Evolutionary conservation across 2,888 invertebrate species (phyloP).

Genomic region (Exocentrus adspersus): DNA sequence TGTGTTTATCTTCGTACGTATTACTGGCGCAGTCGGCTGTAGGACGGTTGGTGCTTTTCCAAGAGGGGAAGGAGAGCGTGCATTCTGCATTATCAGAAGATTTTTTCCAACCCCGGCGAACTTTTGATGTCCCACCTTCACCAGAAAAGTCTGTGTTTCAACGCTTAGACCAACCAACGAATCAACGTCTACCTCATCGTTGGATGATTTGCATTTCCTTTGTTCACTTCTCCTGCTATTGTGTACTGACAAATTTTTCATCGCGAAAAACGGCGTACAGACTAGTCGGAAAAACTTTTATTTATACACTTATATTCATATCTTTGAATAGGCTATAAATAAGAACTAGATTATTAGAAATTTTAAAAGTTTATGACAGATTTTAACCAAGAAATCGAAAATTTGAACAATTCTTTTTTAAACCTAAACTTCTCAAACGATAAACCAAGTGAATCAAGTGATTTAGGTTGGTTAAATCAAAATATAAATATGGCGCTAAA

Average conservation of each 20-base stretch:
- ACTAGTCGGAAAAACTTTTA: background rate
- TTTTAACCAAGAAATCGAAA: background rate
- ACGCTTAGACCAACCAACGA: conserved; percentile 16
- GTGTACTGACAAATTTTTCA: conserved; percentile 2
- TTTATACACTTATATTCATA: background rate
- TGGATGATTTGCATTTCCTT: conserved; percentile 8
- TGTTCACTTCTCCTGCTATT: conserved; percentile 5
- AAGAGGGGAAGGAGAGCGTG: conserved; percentile 8
- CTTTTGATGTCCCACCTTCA: conserved; percentile 8
- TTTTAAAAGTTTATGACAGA: background rate
- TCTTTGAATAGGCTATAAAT: background rate
- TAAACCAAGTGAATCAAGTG: conserved; percentile 1
- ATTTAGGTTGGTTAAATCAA: background rate
- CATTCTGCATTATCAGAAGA: conserved; percentile 9
- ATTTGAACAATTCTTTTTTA: background rate
- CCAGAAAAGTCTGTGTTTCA: conserved; percentile 13
- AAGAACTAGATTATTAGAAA: background rate
- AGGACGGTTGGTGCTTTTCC: conserved; percentile 15
- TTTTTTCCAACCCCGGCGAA: conserved; percentile 5
- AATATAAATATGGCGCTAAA: conserved; percentile 3
- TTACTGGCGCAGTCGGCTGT: conserved; percentile 9
- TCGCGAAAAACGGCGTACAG: conserved; percentile 2
- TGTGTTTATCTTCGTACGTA: background rate
- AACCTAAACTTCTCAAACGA: background rate
- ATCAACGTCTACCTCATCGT: conserved; percentile 7